Evolutionary conservation across 2,888 invertebrate species (phyloP), one percentile per base, ranked within the genome.

Genomic region (Pimpla rufipes): DNA sequence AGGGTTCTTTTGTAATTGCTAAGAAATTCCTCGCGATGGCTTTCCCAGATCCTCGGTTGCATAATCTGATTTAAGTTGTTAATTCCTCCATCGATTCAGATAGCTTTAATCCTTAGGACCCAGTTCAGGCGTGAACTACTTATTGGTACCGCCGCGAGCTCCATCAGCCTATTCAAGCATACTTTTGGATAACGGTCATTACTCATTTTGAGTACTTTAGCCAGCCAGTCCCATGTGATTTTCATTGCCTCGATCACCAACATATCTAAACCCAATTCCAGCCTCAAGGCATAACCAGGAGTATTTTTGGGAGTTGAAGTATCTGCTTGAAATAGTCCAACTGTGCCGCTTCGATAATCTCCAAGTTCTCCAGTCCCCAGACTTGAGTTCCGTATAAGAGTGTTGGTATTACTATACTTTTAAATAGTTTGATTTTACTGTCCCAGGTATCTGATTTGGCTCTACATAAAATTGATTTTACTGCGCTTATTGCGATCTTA

Each of bases 281-380:
- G 23, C 10, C 79, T 37, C 18, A 79, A 45, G 0, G 50, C 57
- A 11, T 70, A 77, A 16, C 68, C 68, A 5, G 78, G 78, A 10
- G 78, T 78, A 16, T 57, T 42, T 10, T 10, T 40, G 16, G 78
- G 70, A 78, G 42, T 23, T 37, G 64, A 4, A 78, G 23, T 11
- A 67, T 52, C 37, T 42, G 67, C n/a, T 78, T 68, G n/a, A 78
- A 78, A 29, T 68, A 78, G 10, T 40, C 16, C n/a, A 40, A 23
- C 68, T 78, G 78, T 10, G 64, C 68, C 45, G 16, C 6, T 35
- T 78, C 78, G 21, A 78, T 50, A n/a, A 42, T n/a, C 23, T 78
- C 68, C 7, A 68, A 13, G 42, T 57, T 37, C 21, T 57, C 40
- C 10, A 70, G 23, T 35, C 78, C 59, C 78, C 78, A 78, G 45